Base-by-base conservation (phyloP, 1,140 invertebrate genomes). In the Euwallacea fornicatus region DNA sequence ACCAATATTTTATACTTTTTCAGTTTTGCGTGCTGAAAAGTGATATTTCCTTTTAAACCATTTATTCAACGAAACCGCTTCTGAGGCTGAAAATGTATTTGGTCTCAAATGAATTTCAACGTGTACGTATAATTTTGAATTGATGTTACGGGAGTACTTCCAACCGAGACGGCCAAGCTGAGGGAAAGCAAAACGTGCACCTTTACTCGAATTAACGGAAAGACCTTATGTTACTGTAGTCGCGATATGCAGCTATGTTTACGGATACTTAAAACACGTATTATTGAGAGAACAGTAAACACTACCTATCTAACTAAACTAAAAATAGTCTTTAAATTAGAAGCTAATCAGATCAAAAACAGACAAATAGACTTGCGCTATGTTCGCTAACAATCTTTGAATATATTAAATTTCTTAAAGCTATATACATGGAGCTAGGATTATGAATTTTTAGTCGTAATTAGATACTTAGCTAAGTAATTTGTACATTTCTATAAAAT, bases 401-500 rank as follows among this genome's bases (percentile, higher is more conserved):
- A 66, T 66, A 66, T 66, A 66, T 66, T 66, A 66, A 66, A 66
- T 66, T n/a, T 66, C 54, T 66, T 66, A 66, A 66, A 43, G 42
- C 53, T 66, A 56, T 66, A 15, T 66, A 66, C 65, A 66, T 56
- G 42, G 9, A 50, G 46, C 13, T 50, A 50, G 16, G 55, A 13
- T 21, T 16, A 10, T 58, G 16, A 58, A 58, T 10, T 58, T 21
- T 16, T 58, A 15, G 9, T 58, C 11, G 21, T 16, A 58, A 58
- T 58, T n/a, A 58, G 16, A 58, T 58, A 16, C 21, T 58, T 58
- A 58, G 21, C 8, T 16, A 10, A 15, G 10, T 13, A 58, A n/a
- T 58, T 58, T 16, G n/a, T 33, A 58, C n/a, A 13, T 58, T 33
- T 33, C 10, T 10, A 10, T 7, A 60, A 60, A 9, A 42, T 11